Evolutionary conservation across 2,888 invertebrate species (phyloP), one percentile per base, ranked within the genome.

Genomic region (Epirrita christyi): DNA sequence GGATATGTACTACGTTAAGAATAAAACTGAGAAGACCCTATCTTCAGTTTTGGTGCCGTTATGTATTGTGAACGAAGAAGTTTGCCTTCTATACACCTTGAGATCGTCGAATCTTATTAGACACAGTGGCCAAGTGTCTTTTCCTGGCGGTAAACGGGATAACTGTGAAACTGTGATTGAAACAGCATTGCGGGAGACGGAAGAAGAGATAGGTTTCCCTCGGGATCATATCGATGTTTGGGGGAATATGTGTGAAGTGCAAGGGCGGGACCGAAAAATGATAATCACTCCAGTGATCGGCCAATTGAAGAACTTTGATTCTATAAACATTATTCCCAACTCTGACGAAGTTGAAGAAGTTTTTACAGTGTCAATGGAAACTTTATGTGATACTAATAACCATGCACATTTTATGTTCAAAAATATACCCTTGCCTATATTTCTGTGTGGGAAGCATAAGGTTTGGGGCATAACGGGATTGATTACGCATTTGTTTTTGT

Each of bases 11-110:
- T n/a, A n/a, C n/a, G n/a, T n/a, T n/a, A 42, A 55, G 14, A 61
- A 58, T 27, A 67, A 70, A 61, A 67, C 68, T 52, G 77, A 80
- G 10, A 81, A 81, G 53, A 84, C 84, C 50, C 91, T 88, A 58
- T 97, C 98, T 0, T 96, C 98, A 13, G 97, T 98, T 40, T 88
- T 98, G 45, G 94, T 98, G 42, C 97, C 98, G 0, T 73, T 98
- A 38, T 98, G 98, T 78, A 85, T 94, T 14, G 91, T 94, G 13
- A 82, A 94, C 56, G 94, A 93, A 21, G 93, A 95, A 78, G 93
- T 97, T 13, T 96, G 96, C 47, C 81, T 98, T 15, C 86, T 98
- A 8, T 98, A 96, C 77, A 98, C 98, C 0, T 85, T 97, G 40
- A 93, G 98, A 49, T 97, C 97, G 6, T 88, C 93, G 10, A 93